Evolutionary conservation across 1,140 invertebrate genomes (phyloP), one percentile per base, ranked within the genome.

Genomic region (Asbolus verrucosus): DNA sequence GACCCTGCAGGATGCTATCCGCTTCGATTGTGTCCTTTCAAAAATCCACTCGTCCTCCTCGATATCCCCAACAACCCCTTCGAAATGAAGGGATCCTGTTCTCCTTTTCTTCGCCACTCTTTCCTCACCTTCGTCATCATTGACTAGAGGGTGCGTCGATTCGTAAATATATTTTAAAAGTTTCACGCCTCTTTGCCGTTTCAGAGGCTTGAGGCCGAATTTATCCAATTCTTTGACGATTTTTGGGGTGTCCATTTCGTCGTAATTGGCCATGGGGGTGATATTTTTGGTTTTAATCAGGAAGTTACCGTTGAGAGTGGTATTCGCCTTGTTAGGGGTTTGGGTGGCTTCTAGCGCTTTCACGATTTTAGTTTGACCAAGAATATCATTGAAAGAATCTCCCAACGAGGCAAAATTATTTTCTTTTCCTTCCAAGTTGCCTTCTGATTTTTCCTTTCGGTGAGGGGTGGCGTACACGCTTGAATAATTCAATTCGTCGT

Each of bases 171-270:
- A 71, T 59, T 79, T 77, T 59, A 81, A 63, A 16, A 79, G 72
- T 68, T 76, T 73, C 14, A 75, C 50, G 15, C 77, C 80, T 61
- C 72, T 73, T 31, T 71, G 82, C 50, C 85, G 77, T 81, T 86
- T 87, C 24, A 87, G 81, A 50, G 83, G 83, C 77, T 86, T 87
- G n/a, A 87, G 74, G 13, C 86, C 86, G 80, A 84, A 85, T 79
- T 85, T 86, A 27, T 85, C 80, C 31, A 87, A 75, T 75, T 87
- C 84, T 67, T 79, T 81, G 71, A 81, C 78, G 36, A 84, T 83
- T 71, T 81, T 78, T 1, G 85, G 85, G 16, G 83, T 83, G 36
- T 82, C 76, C 84, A 87, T 83, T 8, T 76, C 67, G 73, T 80
- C 82, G 74, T 83, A 87, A 81, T 86, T 77, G n/a, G 76, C 65